Conservation (phyloP, 1,140 invertebrate species). For the Drosophila funebris region DNA sequence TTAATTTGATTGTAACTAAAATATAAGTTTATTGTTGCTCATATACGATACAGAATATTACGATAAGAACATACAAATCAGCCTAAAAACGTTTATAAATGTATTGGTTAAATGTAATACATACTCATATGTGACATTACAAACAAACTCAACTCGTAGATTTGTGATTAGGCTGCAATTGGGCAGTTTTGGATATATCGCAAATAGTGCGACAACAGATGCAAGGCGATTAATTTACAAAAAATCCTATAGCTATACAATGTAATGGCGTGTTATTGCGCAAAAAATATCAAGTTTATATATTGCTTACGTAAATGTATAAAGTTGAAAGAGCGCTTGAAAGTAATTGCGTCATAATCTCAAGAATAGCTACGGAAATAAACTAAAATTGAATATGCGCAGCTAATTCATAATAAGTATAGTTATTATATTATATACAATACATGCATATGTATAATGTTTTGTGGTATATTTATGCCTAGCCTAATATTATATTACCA, state of each 20-base stretch:
- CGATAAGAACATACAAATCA: conserved; percentile 42
- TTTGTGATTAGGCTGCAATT: conserved; percentile 30
- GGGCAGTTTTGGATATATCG: conserved; percentile 7
- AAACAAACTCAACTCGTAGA: conserved; percentile 17
- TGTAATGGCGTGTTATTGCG: conserved; percentile 50
- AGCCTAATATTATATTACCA: conserved; percentile 72
- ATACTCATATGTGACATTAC: conserved; percentile 30
- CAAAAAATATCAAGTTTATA: conserved; percentile 26
- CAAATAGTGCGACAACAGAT: conserved; percentile 14
- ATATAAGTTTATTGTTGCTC: conserved; percentile 43
- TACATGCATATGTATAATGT: conserved; percentile 10
- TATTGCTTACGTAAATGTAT: conserved; percentile 5
- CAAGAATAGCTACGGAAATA: conserved; percentile 56
- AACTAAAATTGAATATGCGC: conserved; percentile 27
- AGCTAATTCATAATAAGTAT: conserved; percentile 32
- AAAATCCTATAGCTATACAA: conserved; percentile 49
- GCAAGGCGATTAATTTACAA: conserved; percentile 28
- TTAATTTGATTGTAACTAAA: conserved; percentile 25
- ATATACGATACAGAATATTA: conserved; percentile 27
- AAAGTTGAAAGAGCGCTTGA: conserved; percentile 22
- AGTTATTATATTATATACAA: conserved; percentile 32
- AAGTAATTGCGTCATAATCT: conserved; percentile 55
- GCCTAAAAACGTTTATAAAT: conserved; percentile 36
- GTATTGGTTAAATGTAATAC: conserved; percentile 35
- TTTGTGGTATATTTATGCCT: conserved; percentile 39